Evolutionary conservation across 2,113 vertebrate species (phyloP).

Genomic region (Oenanthe oenanthe): DNA sequence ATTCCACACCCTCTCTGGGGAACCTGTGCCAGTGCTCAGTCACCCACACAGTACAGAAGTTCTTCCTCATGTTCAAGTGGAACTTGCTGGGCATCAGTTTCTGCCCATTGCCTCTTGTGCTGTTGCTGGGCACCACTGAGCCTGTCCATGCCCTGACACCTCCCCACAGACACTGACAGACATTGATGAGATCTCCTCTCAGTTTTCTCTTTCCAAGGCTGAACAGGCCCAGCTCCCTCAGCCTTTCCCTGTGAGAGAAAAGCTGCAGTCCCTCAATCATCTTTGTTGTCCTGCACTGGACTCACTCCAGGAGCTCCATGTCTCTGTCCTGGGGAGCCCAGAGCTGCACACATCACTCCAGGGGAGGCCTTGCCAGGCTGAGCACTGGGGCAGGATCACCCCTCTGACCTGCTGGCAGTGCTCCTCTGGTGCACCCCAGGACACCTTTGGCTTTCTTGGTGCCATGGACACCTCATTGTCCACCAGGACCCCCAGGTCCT

Average conservation of each 20-base stretch:
- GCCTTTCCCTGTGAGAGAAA: background rate
- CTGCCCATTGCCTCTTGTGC: background rate
- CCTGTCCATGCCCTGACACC: background rate
- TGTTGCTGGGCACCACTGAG: rapidly evolving
- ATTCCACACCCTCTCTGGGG: background rate
- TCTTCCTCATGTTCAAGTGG: background rate
- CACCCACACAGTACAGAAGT: background rate
- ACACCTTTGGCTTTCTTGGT: background rate
- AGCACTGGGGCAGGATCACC: background rate
- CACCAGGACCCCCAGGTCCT: background rate
- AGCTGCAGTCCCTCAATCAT: background rate
- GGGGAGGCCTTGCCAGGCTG: background rate
- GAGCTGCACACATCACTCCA: background rate
- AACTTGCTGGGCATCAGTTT: background rate
- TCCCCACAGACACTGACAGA: background rate
- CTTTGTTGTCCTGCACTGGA: background rate
- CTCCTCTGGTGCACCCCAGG: background rate
- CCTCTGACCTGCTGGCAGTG: background rate
- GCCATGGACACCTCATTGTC: background rate
- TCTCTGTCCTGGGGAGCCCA: rapidly evolving
- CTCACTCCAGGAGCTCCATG: background rate
- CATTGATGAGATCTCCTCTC: background rate
- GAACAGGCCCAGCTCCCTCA: background rate
- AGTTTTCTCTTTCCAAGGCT: rapidly evolving
- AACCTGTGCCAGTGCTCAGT: background rate